Conservation (phyloP, 2,888 invertebrate genomes). For the Limnephilus auricula region DNA sequence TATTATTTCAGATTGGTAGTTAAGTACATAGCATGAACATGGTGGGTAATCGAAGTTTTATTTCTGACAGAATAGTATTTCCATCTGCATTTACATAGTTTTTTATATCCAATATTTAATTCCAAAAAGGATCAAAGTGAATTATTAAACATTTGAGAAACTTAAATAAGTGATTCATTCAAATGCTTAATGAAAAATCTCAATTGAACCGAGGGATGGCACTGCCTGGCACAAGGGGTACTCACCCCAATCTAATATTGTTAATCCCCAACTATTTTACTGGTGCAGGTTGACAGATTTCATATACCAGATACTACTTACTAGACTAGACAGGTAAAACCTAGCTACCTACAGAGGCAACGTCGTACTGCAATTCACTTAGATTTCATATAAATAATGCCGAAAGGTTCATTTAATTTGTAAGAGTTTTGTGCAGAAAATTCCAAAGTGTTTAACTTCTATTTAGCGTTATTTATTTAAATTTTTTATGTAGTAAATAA, state of each 20-base stretch:
- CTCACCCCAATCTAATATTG: neutral
- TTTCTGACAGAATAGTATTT: neutral
- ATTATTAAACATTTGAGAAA: slow-evolving; percentile 4
- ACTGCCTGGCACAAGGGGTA: neutral
- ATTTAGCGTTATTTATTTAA: neutral
- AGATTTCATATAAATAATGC: neutral
- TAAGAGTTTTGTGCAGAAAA: neutral
- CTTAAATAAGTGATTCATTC: neutral
- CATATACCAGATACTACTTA: neutral
- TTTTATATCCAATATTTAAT: neutral
- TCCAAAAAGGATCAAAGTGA: neutral
- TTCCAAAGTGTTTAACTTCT: neutral
- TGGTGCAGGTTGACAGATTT: neutral
- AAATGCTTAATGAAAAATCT: neutral
- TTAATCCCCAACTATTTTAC: neutral
- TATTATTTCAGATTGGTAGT: neutral
- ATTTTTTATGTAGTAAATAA: neutral
- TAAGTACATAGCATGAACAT: neutral
- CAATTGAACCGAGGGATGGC: neutral
- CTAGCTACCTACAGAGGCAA: neutral
- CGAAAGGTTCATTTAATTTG: neutral
- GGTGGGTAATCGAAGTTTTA: neutral
- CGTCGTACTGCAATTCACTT: neutral
- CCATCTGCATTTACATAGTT: neutral
- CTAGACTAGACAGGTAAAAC: neutral